These are phyloP conservation scores for Bubo blakistoni DNA, from an alignment of 2,113 vertebrate genomes.

Conservation along the genomic window DNA sequence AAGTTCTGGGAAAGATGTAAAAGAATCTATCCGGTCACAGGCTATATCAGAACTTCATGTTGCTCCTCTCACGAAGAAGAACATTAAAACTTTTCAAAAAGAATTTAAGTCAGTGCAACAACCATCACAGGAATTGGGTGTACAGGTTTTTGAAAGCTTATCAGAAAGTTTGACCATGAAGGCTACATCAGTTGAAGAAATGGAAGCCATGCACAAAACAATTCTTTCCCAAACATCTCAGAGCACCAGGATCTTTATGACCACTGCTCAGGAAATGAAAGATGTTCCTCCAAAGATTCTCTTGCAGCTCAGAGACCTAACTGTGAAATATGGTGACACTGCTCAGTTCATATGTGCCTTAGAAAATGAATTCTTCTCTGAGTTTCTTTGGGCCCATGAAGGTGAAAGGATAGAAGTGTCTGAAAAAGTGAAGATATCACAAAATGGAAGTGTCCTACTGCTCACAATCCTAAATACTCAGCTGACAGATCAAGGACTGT, in stretches of 20 bases:
- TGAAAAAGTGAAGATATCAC: slow-evolving; percentile 75
- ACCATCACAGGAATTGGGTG: slow-evolving; percentile 61
- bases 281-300: slow-evolving; percentile 67
- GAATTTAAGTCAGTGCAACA: slow-evolving; percentile 74
- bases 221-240: slow-evolving; percentile 45
- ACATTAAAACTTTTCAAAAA: slow-evolving; percentile 69
- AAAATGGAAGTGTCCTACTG: slow-evolving; percentile 73
- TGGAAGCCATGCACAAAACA: slow-evolving; percentile 13
- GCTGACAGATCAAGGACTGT: slow-evolving; percentile 79
- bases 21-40: slow-evolving; percentile 68
- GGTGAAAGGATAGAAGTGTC: slow-evolving; percentile 70
- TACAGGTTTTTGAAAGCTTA: slow-evolving; percentile 74
- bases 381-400: slow-evolving; percentile 79
- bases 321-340: slow-evolving; percentile 72
- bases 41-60: slow-evolving; percentile 67
- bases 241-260: slow-evolving; percentile 13
- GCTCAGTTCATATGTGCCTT: slow-evolving; percentile 83
- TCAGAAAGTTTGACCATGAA: slow-evolving; percentile 72
- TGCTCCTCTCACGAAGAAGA: slow-evolving; percentile 72
- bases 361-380: slow-evolving; percentile 73
- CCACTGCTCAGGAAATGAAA: not conserved
- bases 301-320: slow-evolving; percentile 78
- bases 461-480: slow-evolving; percentile 77
- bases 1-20: slow-evolving; percentile 78
- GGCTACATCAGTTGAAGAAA: slow-evolving; percentile 28